Conservation (phyloP, 2,113 vertebrate genomes). For the Agapornis roseicollis region DNA sequence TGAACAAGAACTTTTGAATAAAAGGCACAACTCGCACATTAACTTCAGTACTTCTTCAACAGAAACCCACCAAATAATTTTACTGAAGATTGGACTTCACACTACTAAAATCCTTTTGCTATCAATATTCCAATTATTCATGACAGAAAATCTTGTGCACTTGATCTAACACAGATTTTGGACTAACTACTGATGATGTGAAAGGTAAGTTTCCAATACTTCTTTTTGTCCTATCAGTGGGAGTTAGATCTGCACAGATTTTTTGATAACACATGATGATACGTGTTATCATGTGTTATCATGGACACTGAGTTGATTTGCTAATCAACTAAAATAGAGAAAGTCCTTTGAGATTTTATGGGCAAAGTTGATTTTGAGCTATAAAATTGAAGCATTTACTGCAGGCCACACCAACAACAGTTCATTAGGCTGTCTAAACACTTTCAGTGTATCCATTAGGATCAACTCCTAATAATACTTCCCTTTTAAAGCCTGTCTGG, state of each 20-base stretch:
- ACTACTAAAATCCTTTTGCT: background rate
- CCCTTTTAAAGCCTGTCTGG: background rate
- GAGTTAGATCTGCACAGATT: background rate
- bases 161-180: background rate
- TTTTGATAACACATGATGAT: background rate
- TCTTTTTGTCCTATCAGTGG: background rate
- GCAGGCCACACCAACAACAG: slow-evolving; percentile 47
- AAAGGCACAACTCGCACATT: background rate
- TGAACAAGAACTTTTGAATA: background rate
- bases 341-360: slow-evolving; percentile 51
- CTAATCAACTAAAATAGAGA: background rate
- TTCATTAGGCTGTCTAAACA: slow-evolving; percentile 45
- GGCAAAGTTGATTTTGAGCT: slow-evolving; percentile 54
- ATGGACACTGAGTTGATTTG: slow-evolving; percentile 9
- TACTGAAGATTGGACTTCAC: background rate
- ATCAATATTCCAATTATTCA: background rate
- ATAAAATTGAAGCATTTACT: slow-evolving; percentile 55
- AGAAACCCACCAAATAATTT: background rate
- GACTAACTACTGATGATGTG: background rate
- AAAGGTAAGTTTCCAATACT: background rate
- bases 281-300: too few species aligned
- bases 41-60: background rate
- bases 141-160: background rate
- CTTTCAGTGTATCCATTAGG: slow-evolving; percentile 2
- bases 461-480: slow-evolving; percentile 12